Base-by-base conservation (phyloP, 2,113 vertebrate species). In the Glaucidium brasilianum region DNA sequence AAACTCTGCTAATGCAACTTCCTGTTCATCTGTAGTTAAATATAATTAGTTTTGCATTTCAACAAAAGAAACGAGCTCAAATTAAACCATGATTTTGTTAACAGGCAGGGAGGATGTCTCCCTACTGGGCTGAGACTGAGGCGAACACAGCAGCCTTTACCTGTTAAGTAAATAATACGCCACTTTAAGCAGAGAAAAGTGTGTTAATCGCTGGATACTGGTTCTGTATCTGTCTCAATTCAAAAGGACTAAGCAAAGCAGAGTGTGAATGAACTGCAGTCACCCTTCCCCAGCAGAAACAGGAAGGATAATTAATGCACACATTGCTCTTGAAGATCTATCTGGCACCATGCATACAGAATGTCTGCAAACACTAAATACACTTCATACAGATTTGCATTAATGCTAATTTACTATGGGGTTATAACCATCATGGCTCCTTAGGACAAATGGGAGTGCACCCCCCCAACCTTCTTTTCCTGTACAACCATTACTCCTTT, bases 41-140 rank as follows among this genome's bases (percentile, higher is more conserved):
- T 78, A 96, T 75, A 98, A 98, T 97, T 96, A 98, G 93, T 94
- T 97, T 94, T 96, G 93, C 74, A 26, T 97, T 94, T 79, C 97
- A 96, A 97, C 96, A 96, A 97, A 97, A 97, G 97, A 89, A 96
- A 96, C 62, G 27, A 94, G 81, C 96, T 95, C 92, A 88, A 96
- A 96, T 59, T 71, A 95, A 97, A 91, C 50, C 35, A 47, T 34
- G 87, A 93, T 94, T 95, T 93, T 52, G 79, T 74, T 67, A 85
- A 78, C 3, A 94, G 96, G 92, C 72, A 92, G 80, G 62, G 86
- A 82, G 64, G 83, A 67, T 71, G 94, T 92, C 85, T 89, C 78
- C 92, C 96, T 62, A 93, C 95, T 76, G 94, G 73, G 91, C 92
- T 74, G 17, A 78, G 77, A 32, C 80, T 84, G 72, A 97, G 80